phyloP scores from a whole-genome alignment of 2,797 vertebrate genomes.

The Sciurus carolinensis region DNA sequence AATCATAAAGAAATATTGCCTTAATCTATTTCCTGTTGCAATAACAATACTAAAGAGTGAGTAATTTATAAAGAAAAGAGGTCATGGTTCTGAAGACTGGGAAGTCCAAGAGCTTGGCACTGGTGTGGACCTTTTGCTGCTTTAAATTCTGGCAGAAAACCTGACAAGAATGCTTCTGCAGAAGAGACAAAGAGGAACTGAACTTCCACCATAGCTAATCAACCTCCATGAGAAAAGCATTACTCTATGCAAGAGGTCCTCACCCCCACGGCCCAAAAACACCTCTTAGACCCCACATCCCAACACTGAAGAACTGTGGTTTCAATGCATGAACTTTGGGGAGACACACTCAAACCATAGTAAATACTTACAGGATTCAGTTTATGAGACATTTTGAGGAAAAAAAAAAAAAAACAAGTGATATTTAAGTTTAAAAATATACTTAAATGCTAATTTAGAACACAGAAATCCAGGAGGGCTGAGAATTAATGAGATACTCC shows the following conservation, averaged over 20 bases:
- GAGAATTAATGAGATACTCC: neutral
- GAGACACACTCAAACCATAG: neutral
- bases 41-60: neutral
- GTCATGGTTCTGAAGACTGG: neutral
- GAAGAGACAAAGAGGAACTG: neutral
- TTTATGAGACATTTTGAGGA: neutral
- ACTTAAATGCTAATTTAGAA: neutral
- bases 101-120: neutral
- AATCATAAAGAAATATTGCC: neutral
- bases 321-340: neutral
- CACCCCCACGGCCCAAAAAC: no score
- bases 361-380: neutral
- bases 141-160: neutral
- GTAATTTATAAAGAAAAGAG: neutral
- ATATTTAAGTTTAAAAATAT: neutral
- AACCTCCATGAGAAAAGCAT: no score
- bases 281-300: no score
- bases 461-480: neutral
- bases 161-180: neutral
- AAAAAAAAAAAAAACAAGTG: neutral
- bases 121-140: neutral
- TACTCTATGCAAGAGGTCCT: neutral
- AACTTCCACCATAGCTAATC: neutral
- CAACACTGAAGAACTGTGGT: neutral
- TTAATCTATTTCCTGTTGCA: neutral